A percentile compares a stretch with the other conserved stretches of the same genome.
Conservation (phyloP, 2,888 invertebrate genomes). For the Macrophya annulata region DNA sequence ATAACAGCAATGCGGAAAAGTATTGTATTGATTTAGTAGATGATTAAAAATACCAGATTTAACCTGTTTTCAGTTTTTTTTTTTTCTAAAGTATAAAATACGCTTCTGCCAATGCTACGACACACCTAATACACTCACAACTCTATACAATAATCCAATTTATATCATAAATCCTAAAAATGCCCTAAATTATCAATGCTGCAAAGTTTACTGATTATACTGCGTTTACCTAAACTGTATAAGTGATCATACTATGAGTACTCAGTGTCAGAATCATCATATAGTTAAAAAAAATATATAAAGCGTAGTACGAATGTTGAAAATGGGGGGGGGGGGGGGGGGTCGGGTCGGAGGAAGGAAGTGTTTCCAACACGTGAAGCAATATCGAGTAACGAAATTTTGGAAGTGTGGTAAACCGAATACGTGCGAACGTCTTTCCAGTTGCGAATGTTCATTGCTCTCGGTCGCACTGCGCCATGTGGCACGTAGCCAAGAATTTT, state of each 20-base stretch:
- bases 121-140: not conserved
- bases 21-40: slow-evolving; percentile 35
- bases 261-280: not conserved
- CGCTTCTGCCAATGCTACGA: not conserved
- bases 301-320: not conserved
- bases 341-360: slow-evolving; percentile 1
- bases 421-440: slow-evolving; percentile 52
- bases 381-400: slow-evolving; percentile 38
- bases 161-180: not conserved
- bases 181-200: not conserved
- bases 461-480: slow-evolving; percentile 72
- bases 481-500: slow-evolving; percentile 70
- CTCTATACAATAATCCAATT: too few species aligned
- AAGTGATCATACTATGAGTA: not conserved
- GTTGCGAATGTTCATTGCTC: slow-evolving; percentile 56
- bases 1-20: slow-evolving; percentile 25
- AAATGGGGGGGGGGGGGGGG: not conserved
- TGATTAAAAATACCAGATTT: not conserved
- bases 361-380: slow-evolving; percentile 29
- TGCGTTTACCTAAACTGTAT: not conserved
- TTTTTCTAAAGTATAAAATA: not conserved
- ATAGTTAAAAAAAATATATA: not conserved
- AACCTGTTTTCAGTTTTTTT: too few species aligned
- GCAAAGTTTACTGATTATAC: not conserved
- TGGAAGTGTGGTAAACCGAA: slow-evolving; percentile 39